Conservation (phyloP, 1,140 invertebrate species). For the Drosophila pseudoobscura region DNA sequence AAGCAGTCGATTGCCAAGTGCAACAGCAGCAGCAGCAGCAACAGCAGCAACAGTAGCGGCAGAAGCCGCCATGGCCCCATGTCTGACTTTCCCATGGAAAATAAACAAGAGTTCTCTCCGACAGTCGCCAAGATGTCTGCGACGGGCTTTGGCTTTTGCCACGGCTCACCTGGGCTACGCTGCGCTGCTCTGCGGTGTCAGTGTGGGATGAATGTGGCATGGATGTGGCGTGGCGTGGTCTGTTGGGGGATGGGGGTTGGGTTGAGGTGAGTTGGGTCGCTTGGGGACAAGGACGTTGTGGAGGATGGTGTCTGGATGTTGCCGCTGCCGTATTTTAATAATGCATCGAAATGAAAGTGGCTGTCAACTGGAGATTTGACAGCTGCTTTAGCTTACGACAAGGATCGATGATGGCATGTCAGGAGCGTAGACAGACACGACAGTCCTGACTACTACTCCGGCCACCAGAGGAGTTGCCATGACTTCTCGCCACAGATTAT, state of each 20-base stretch:
- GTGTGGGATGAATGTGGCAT: too few relatives aligned
- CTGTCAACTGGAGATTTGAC: slow-evolving; percentile 75
- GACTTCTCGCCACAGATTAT: slow-evolving; percentile 46
- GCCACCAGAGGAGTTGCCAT: too few relatives aligned
- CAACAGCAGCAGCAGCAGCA: slow-evolving; percentile 40
- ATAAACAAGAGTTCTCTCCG: slow-evolving; percentile 73
- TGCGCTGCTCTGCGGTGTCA: slow-evolving; percentile 1
- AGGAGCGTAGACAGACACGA: slow-evolving; percentile 57
- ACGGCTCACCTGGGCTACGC: slow-evolving; percentile 50
- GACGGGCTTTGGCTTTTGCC: slow-evolving; percentile 50
- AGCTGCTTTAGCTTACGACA: slow-evolving; percentile 54
- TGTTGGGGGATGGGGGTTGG: not conserved
- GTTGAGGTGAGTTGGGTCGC: slow-evolving; percentile 18
- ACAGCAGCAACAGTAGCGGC: slow-evolving; percentile 36
- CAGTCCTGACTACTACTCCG: not conserved
- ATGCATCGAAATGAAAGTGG: slow-evolving; percentile 80
- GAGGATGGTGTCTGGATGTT: slow-evolving; percentile 66
- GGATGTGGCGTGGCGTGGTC: not conserved
- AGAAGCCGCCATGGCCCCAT: slow-evolving; percentile 7
- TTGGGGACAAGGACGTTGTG: slow-evolving; percentile 18
- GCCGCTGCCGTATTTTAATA: slow-evolving; percentile 75
- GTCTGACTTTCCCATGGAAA: slow-evolving; percentile 76
- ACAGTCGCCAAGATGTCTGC: slow-evolving; percentile 77
- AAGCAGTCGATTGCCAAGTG: slow-evolving; percentile 64
- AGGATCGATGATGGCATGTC: slow-evolving; percentile 30